Evolutionary conservation across 1,140 invertebrate genomes (phyloP).

Genomic region (Cylas formicarius): DNA sequence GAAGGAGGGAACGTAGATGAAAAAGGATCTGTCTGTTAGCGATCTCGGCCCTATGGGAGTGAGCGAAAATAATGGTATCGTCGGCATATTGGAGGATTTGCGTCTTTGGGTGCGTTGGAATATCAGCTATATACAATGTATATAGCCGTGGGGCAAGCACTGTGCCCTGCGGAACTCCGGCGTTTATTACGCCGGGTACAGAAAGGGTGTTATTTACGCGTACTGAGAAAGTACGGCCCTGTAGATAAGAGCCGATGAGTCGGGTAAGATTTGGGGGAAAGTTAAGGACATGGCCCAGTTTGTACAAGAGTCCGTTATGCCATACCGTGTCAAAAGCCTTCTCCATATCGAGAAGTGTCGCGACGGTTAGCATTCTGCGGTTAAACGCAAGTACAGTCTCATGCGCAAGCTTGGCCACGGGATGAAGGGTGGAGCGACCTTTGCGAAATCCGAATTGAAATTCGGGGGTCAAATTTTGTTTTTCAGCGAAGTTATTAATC

Average conservation of each 20-base stretch:
- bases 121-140: slow-evolving; percentile 24
- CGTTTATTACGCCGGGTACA: slow-evolving; percentile 13
- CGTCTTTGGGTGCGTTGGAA: slow-evolving; percentile 17
- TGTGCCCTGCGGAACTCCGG: slow-evolving; percentile 31
- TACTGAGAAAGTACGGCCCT: slow-evolving; percentile 27
- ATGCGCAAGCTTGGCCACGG: slow-evolving; percentile 15
- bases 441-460: no score
- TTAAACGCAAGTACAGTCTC: slow-evolving; percentile 14
- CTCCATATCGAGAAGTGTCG: slow-evolving; percentile 32
- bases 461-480: no score
- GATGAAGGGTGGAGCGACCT: no score
- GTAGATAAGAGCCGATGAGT: slow-evolving; percentile 28
- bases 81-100: slow-evolving; percentile 33
- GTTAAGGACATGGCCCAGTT: slow-evolving; percentile 20
- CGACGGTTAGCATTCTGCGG: slow-evolving; percentile 16
- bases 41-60: slow-evolving; percentile 13
- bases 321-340: slow-evolving; percentile 39
- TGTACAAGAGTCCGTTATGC: slow-evolving; percentile 32
- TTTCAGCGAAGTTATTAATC: no score
- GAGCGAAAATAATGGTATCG: slow-evolving; percentile 32
- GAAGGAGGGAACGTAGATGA: background rate
- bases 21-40: slow-evolving; percentile 5
- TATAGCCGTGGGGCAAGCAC: slow-evolving; percentile 25
- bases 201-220: slow-evolving; percentile 21
- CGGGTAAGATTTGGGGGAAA: slow-evolving; percentile 20